Percentiles rank a stretch among this genome's conserved stretches.
Evolutionary conservation across 2,888 invertebrate genomes (phyloP).

Genomic region (Andrena chrysosceles): DNA sequence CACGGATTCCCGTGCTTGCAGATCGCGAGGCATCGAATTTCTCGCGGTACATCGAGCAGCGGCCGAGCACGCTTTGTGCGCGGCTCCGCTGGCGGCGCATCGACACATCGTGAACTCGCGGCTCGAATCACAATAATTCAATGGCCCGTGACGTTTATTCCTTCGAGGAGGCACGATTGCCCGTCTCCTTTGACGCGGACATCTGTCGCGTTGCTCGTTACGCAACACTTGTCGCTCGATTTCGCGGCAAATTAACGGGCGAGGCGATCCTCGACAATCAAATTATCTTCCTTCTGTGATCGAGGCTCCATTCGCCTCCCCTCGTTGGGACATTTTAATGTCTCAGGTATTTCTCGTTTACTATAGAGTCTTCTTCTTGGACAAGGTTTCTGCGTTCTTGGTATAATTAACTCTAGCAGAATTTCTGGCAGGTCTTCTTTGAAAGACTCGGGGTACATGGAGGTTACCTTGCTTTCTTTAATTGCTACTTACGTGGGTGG

Average conservation of each 20-base stretch:
- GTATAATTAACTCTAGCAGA: background rate
- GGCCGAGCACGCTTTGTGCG: conserved; percentile 54
- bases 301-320: background rate
- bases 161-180: conserved; percentile 18
- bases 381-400: background rate
- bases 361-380: background rate
- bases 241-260: no score
- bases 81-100: conserved; percentile 28
- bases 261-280: no score
- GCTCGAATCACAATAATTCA: conserved; percentile 64
- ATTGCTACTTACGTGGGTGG: background rate
- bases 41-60: conserved; percentile 63
- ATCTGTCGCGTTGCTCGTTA: conserved; percentile 18
- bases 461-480: background rate
- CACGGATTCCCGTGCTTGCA: conserved; percentile 55
- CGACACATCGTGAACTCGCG: conserved; percentile 50
- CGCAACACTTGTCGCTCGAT: background rate
- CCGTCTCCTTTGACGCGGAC: background rate
- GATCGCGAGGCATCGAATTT: conserved; percentile 56
- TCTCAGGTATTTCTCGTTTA: background rate
- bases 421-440: background rate
- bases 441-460: background rate
- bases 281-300: no score
- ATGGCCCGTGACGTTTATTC: conserved; percentile 56
- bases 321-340: background rate